Percentiles rank a stretch among this genome's conserved stretches.
Conservation (phyloP, 2,797 vertebrate species). For the Apodemus agrarius region DNA sequence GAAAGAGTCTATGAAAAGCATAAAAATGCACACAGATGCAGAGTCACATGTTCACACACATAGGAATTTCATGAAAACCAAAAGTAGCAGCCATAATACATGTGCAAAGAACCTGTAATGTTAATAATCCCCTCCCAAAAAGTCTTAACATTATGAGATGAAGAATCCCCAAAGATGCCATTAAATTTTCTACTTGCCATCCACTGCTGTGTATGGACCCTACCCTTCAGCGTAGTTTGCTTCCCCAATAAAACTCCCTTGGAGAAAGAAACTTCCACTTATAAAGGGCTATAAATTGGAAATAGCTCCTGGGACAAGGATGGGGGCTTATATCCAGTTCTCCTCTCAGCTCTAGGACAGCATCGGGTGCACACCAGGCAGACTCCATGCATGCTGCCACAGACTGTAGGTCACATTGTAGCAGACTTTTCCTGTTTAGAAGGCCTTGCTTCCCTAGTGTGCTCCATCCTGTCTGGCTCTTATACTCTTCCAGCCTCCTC, state of each 20-base stretch:
- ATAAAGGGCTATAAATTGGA: neutral
- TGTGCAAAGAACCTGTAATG: neutral
- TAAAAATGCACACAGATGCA: neutral
- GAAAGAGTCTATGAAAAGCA: neutral
- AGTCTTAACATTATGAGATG: neutral
- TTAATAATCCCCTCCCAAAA: neutral
- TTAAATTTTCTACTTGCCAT: neutral
- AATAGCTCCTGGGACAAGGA: neutral
- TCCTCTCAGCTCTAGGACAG: neutral
- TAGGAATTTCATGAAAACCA: neutral
- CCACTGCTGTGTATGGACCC: neutral
- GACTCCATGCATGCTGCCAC: neutral
- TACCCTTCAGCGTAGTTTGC: neutral
- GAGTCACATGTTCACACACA: neutral
- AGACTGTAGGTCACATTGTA: neutral
- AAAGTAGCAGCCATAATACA: neutral
- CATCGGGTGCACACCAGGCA: neutral
- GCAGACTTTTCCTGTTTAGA: neutral
- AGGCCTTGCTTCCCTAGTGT: neutral
- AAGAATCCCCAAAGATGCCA: neutral
- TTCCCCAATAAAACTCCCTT: neutral
- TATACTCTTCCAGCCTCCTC: neutral
- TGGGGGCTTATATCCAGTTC: neutral
- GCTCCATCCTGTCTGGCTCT: too few species aligned
- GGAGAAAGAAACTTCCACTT: neutral